Evolutionary conservation across 2,888 invertebrate species (phyloP), one percentile per base, ranked within the genome.

Genomic region (Tillus elongatus): DNA sequence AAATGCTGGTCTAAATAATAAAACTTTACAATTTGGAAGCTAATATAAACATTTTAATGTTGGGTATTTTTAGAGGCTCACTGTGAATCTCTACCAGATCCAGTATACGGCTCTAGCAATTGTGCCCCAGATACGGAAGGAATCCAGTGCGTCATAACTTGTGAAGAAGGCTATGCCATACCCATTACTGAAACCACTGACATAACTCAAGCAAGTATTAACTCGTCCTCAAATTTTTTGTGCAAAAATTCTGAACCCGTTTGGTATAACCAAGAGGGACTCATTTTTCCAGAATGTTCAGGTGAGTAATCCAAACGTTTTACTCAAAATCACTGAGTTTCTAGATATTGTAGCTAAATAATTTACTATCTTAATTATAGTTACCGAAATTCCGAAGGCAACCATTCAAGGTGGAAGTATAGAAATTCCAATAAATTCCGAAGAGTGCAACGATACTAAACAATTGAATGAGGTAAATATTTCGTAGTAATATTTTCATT

Each of bases 81-180:
- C 19, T 65, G 65, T 47, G 57, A 60, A 19, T 48, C 53, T 6
- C 39, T 63, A 15, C 46, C 55, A 2, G 51, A 58, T 38, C 64
- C 64, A 4, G 43, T 52, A 12, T 58, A 54, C 49, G 64, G 64
- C 0, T 47, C 51, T 26, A 57, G 52, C n/a, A 47, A 60, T 15
- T 67, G 66, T 41, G 43, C 43, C 9, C 40, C 51, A 3, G 35
- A 47, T 13, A 46, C 47, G 16, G 50, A 57, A 33, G 56, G 59
- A 3, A 52, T 61, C 14, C 56, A 58, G 41, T 81, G 81, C 49
- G 61, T 68, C 3, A 56, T 78, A 13, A 68, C 68, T 4, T 81
- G 80, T 51, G 60, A 73, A 33, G 69, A 72, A 36, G 79, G 78
- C 0, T 79, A 74, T 50, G 74, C 70, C 2, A 72, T 79, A 48